Evolutionary conservation across 2,113 vertebrate species (phyloP).

Genomic region (Peromyscus californicus): DNA sequence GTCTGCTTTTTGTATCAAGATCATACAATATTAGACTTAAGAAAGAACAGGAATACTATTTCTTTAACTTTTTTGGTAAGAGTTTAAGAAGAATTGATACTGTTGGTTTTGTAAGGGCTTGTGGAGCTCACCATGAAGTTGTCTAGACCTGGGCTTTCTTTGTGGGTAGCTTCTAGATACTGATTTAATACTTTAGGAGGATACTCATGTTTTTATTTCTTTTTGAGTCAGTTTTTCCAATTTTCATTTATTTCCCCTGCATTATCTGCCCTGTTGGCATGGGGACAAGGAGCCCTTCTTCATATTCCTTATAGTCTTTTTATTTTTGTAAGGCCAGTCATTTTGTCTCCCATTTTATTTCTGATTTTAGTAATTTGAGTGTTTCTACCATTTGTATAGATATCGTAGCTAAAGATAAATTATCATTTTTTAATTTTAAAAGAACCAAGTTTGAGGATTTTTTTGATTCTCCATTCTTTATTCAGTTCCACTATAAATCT

Average conservation of each 20-base stretch:
- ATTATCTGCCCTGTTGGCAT: not conserved
- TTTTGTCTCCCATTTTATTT: not conserved
- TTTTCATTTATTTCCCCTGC: not conserved
- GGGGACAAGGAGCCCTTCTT: not conserved
- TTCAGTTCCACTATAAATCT: not conserved
- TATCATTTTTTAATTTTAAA: conserved; percentile 19
- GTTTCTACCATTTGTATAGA: not conserved
- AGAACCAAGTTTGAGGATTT: not conserved
- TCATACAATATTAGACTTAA: not conserved
- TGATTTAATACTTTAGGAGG: not conserved
- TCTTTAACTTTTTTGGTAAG: not conserved
- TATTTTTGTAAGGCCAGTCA: not conserved
- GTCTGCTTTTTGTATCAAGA: not conserved
- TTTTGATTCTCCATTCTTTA: not conserved
- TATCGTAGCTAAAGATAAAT: not conserved
- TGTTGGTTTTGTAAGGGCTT: not conserved
- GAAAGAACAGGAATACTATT: not conserved
- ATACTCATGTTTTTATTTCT: not conserved
- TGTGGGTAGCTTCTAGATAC: not conserved
- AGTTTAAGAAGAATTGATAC: not conserved
- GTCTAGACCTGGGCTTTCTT: not conserved
- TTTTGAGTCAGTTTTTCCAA: not conserved
- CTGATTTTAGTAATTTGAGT: not conserved
- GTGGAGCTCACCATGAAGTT: not conserved
- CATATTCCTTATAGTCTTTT: not conserved